A percentile compares a stretch with the other conserved stretches of the same genome.
Conservation (phyloP, 2,797 vertebrate species). For the Argentina silus region DNA sequence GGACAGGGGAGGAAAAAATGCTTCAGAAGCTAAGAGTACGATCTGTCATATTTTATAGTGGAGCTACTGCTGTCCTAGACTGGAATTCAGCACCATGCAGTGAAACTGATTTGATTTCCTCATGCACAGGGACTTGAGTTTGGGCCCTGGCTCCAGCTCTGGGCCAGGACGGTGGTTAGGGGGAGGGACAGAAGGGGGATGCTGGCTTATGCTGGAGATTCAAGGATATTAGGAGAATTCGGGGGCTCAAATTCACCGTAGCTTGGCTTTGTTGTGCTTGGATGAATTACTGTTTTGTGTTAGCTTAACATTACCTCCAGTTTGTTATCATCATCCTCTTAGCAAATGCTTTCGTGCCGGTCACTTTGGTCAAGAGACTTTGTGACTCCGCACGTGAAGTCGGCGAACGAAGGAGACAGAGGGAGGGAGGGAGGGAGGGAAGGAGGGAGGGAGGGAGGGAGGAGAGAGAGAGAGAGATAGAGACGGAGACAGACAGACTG, state of each 20-base stretch:
- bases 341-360: conserved; percentile 16
- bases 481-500: conserved; percentile 49
- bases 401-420: conserved; percentile 27
- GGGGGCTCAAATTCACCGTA: conserved; percentile 25
- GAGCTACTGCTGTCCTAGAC: conserved; percentile 64
- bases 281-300: conserved; percentile 8
- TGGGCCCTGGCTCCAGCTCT: conserved; percentile 38
- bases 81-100: conserved; percentile 65
- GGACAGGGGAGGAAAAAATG: conserved; percentile 61
- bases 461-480: neutral
- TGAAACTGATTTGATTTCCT: conserved; percentile 68
- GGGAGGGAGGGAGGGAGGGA: neutral
- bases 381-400: conserved; percentile 26
- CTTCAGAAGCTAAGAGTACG: conserved; percentile 62
- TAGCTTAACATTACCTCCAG: neutral
- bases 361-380: conserved; percentile 26
- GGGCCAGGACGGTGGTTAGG: conserved; percentile 43
- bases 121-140: conserved; percentile 48
- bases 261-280: conserved; percentile 16
- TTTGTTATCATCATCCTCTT: neutral
- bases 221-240: conserved; percentile 14
- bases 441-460: neutral
- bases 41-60: conserved; percentile 71
- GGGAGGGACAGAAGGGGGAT: conserved; percentile 38
- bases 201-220: conserved; percentile 32